Evolutionary conservation across 2,113 vertebrate species (phyloP), one percentile per base, ranked within the genome.

Genomic region (Nesogale talazaci): DNA sequence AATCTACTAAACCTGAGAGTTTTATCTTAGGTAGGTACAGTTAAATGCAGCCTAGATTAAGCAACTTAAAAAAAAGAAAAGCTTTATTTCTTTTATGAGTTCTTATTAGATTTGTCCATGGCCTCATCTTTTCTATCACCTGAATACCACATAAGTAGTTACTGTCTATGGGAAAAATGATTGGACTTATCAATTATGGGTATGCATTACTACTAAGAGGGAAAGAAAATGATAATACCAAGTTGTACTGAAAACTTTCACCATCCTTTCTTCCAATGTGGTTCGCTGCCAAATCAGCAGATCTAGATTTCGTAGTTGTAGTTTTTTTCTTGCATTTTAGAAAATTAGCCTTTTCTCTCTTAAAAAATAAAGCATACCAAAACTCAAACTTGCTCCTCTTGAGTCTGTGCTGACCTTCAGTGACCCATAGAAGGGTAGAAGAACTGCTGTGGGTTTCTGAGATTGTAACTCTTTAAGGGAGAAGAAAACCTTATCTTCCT

Each of bases 151-250:
- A 72, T 88, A 90, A 63, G 25, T 57, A 75, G 56, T 95, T 89
- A 92, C 46, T 95, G 74, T 88, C 57, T 69, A 57, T 85, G 56
- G 78, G 94, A 63, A 85, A 94, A 97, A 36, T 38, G 22, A 61
- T 94, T 91, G 86, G 86, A 17, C 57, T 38, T 19, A 88, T 93
- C 89, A 78, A 34, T 93, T 92, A 84, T 79, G 46, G n/a, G 87
- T 92, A 23, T 87, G 78, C 93, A 34, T 96, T 88, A 85, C 42
- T 70, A 86, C 38, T 67, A n/a, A 94, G 46, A 93, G 63, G 81
- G 80, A 82, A 83, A 40, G 83, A 76, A 84, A 83, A 25, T 65
- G 57, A 85, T 92, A 96, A 56, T 59, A 83, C 16, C 84, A 90
- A 84, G 29, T 94, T 77, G 1, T 27, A 25, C 89, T 65, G 7